These are phyloP conservation scores for Cephus pulcher DNA, from an alignment of 2,888 invertebrate genomes.

Conservation along the genomic window DNA sequence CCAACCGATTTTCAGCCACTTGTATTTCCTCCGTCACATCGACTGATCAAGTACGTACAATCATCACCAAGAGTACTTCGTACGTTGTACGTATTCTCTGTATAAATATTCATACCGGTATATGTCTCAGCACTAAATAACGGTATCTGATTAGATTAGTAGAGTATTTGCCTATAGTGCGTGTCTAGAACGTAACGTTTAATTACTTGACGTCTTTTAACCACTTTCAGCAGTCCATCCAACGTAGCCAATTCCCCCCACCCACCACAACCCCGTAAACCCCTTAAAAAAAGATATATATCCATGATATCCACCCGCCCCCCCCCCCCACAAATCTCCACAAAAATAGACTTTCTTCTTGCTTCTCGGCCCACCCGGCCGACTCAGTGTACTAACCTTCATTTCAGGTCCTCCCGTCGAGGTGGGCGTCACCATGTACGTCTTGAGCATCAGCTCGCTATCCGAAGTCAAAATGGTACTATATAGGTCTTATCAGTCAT, in stretches of 20 bases:
- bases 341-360: constrained; percentile 7
- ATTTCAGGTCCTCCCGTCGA: constrained; percentile 82
- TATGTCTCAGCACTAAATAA: constrained; percentile 1
- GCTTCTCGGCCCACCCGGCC: constrained; percentile 47
- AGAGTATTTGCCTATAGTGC: neutral
- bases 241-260: neutral
- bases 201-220: neutral
- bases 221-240: constrained; percentile 8
- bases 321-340: neutral
- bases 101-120: neutral
- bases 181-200: neutral
- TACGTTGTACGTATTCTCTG: neutral
- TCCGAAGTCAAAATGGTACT: constrained; percentile 87
- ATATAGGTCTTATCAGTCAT: constrained; percentile 59
- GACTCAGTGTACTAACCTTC: constrained; percentile 65
- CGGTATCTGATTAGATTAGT: neutral
- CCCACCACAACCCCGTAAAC: neutral
- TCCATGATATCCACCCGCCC: neutral
- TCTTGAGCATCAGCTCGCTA: constrained; percentile 84
- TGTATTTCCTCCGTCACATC: too few relatives aligned
- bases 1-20: too few relatives aligned
- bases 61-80: neutral
- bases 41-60: neutral
- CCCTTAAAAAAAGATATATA: neutral
- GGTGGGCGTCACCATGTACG: constrained; percentile 85